phyloP scores from a whole-genome alignment of 2,888 invertebrate species.

The Argyra leucocephala region DNA sequence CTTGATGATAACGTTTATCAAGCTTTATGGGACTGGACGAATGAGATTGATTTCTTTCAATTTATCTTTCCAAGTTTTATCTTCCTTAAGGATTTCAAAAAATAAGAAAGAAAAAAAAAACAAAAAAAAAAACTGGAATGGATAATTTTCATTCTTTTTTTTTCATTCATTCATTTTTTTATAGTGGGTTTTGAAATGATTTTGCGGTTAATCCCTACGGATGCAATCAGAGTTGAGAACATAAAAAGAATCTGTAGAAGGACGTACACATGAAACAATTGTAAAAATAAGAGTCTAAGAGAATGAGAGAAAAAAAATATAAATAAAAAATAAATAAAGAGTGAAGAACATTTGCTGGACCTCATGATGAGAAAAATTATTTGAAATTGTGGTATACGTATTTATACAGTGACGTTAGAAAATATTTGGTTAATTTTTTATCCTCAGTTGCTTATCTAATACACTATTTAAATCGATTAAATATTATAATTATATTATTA shows the following conservation, averaged over 20 bases:
- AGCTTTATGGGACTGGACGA: not conserved
- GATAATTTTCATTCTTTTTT: not conserved
- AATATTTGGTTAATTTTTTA: too few relatives aligned
- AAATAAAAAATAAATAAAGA: not conserved
- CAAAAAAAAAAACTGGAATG: not conserved
- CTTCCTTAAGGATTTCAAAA: not conserved
- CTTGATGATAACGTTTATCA: not conserved
- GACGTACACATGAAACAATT: not conserved
- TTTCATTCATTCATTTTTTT: not conserved
- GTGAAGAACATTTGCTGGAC: not conserved
- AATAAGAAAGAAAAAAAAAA: not conserved
- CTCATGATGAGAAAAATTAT: not conserved
- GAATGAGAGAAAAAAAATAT: not conserved
- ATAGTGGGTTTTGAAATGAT: not conserved
- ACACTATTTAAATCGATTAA: too few relatives aligned
- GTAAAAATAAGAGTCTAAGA: not conserved
- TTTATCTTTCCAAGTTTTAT: not conserved
- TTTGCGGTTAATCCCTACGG: slow-evolving; percentile 4
- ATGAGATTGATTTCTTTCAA: slow-evolving; percentile 3
- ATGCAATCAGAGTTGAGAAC: not conserved
- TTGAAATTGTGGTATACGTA: not conserved
- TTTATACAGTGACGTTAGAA: too few relatives aligned
- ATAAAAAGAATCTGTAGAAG: not conserved
- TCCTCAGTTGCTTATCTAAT: too few relatives aligned
- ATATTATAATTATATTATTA: too few relatives aligned